Conservation (phyloP, 2,113 vertebrate genomes). For the Alaudala cheleensis region DNA sequence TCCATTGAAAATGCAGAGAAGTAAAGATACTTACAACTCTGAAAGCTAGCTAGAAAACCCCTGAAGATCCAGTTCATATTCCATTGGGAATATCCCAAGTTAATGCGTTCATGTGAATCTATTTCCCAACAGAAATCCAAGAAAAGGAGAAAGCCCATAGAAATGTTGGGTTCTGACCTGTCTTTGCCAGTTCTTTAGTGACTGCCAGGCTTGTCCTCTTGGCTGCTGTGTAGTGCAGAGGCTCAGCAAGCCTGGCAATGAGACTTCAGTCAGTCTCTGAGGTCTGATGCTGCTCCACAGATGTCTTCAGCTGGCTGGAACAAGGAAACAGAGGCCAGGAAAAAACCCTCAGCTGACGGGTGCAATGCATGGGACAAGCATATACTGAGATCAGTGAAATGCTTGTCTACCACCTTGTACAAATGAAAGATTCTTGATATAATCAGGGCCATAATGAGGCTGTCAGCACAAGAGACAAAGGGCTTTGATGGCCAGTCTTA, state of each 20-base stretch:
- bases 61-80: neutral
- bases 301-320: neutral
- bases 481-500: neutral
- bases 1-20: neutral
- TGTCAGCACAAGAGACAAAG: neutral
- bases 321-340: accelerated
- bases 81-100: neutral
- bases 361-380: neutral
- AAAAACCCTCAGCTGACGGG: neutral
- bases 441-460: neutral
- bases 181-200: neutral
- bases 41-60: neutral
- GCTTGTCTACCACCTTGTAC: neutral
- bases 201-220: neutral
- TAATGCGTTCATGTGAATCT: neutral
- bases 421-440: neutral
- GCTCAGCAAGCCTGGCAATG: neutral
- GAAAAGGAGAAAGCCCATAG: neutral
- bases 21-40: neutral
- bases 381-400: neutral
- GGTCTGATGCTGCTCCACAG: neutral
- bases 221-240: neutral
- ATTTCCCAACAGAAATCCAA: neutral
- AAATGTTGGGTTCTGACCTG: neutral
- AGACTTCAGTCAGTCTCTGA: neutral